Evolutionary conservation across 1,140 invertebrate species (phyloP).

Genomic region (Nephotettix cincticeps): DNA sequence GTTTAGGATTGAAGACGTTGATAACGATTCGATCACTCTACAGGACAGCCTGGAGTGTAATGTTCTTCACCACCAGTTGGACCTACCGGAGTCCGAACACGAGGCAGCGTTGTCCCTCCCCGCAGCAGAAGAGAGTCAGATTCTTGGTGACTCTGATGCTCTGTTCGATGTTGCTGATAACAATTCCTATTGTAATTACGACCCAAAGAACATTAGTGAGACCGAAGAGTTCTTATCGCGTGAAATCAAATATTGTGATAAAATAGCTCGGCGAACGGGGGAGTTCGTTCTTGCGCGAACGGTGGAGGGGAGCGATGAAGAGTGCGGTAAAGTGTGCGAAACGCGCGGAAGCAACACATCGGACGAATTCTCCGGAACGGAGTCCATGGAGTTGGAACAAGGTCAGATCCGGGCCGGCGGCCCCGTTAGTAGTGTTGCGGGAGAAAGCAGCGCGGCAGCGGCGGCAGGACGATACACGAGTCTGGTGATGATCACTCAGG

Average conservation of each 20-base stretch:
- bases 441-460: constrained; percentile 42
- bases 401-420: constrained; percentile 38
- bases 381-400: constrained; percentile 42
- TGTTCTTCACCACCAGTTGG: neutral
- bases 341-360: constrained; percentile 33
- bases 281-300: constrained; percentile 16
- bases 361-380: constrained; percentile 42
- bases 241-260: constrained; percentile 19
- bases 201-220: neutral
- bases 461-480: constrained; percentile 73
- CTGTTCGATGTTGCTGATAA: too few species aligned
- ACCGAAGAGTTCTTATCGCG: constrained; percentile 15
- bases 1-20: neutral
- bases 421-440: constrained; percentile 44
- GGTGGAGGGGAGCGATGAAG: constrained; percentile 21
- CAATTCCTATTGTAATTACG: neutral
- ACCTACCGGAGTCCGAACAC: constrained; percentile 7
- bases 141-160: too few species aligned
- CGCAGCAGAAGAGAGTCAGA: neutral
- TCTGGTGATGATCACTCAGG: constrained; percentile 83
- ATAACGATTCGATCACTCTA: neutral
- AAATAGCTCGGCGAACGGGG: neutral
- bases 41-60: neutral
- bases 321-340: constrained; percentile 19
- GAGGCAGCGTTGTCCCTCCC: neutral